Evolutionary conservation across 2,888 invertebrate species (phyloP).

Genomic region (Elegia similella): DNA sequence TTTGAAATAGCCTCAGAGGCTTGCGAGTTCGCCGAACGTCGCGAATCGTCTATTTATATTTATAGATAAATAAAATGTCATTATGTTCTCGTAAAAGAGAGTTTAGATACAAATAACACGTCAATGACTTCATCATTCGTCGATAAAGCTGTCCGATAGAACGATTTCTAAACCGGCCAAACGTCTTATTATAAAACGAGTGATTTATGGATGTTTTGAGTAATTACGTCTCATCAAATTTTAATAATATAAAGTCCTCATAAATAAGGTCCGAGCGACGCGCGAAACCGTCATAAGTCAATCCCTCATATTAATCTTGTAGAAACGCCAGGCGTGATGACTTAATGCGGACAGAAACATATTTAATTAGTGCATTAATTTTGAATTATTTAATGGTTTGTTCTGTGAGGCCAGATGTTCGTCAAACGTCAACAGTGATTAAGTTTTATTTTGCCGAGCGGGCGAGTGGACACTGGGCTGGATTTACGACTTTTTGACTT

Average conservation of each 20-base stretch:
- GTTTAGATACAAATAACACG: slow-evolving; percentile 55
- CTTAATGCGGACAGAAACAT: slow-evolving; percentile 71
- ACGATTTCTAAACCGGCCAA: slow-evolving; percentile 63
- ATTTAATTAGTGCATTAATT: slow-evolving; percentile 79
- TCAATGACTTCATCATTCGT: slow-evolving; percentile 65
- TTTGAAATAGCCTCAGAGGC: slow-evolving; percentile 28
- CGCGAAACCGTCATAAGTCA: slow-evolving; percentile 73
- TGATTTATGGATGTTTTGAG: slow-evolving; percentile 79
- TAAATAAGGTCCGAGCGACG: slow-evolving; percentile 65
- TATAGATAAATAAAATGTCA: slow-evolving; percentile 50
- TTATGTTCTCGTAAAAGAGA: slow-evolving; percentile 60
- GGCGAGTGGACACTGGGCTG: slow-evolving; percentile 40
- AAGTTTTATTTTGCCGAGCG: slow-evolving; percentile 68
- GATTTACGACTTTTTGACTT: slow-evolving; percentile 76
- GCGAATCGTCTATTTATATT: slow-evolving; percentile 33
- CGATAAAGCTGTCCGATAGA: slow-evolving; percentile 50
- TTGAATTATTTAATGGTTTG: slow-evolving; percentile 69
- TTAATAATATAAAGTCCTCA: slow-evolving; percentile 74
- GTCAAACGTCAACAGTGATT: slow-evolving; percentile 77
- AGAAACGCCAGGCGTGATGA: slow-evolving; percentile 67
- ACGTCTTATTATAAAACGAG: slow-evolving; percentile 63
- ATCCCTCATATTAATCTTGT: slow-evolving; percentile 71
- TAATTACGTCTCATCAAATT: slow-evolving; percentile 80
- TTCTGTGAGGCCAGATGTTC: slow-evolving; percentile 68
- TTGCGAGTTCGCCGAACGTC: background rate